A percentile compares a stretch with the other conserved stretches of the same genome.
Conservation (phyloP, 1,140 invertebrate species). For the Caerostris extrusa region DNA sequence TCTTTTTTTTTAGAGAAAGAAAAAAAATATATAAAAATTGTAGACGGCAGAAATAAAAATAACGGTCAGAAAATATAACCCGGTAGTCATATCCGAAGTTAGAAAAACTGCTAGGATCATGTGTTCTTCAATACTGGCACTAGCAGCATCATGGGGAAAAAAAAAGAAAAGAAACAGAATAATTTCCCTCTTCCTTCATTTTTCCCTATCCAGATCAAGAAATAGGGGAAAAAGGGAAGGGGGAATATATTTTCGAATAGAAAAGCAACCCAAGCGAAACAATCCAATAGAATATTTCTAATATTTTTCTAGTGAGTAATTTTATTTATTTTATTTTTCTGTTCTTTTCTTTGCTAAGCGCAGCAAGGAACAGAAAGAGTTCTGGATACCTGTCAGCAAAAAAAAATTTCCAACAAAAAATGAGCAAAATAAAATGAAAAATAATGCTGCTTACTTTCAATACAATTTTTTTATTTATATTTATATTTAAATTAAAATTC, state of each 20-base stretch:
- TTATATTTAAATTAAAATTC: slow-evolving; percentile 1
- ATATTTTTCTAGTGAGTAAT: slow-evolving; percentile 1
- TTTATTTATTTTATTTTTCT: neutral
- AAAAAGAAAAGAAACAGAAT: slow-evolving; percentile 50
- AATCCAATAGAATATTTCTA: slow-evolving; percentile 68
- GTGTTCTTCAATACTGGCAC: slow-evolving; percentile 52
- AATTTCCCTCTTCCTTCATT: slow-evolving; percentile 51
- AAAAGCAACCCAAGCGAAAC: slow-evolving; percentile 56
- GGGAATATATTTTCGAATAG: slow-evolving; percentile 55
- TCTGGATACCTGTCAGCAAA: slow-evolving; percentile 22
- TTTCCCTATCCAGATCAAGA: slow-evolving; percentile 22
- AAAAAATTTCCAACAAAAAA: neutral
- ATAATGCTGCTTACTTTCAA: neutral
- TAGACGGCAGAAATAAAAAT: slow-evolving; percentile 25
- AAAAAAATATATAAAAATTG: slow-evolving; percentile 30
- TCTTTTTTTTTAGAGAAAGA: neutral
- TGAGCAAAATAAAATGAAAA: neutral
- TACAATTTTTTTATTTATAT: neutral
- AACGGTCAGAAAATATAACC: slow-evolving; percentile 56
- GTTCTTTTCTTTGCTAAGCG: neutral
- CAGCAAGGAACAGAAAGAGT: neutral
- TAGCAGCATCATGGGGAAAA: slow-evolving; percentile 19
- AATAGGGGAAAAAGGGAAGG: neutral
- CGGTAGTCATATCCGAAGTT: slow-evolving; percentile 57
- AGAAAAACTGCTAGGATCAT: slow-evolving; percentile 64